phyloP scores from a whole-genome alignment of 37 sponge, comb jelly and placozoan species.

The Cliona cf. orientalis region DNA sequence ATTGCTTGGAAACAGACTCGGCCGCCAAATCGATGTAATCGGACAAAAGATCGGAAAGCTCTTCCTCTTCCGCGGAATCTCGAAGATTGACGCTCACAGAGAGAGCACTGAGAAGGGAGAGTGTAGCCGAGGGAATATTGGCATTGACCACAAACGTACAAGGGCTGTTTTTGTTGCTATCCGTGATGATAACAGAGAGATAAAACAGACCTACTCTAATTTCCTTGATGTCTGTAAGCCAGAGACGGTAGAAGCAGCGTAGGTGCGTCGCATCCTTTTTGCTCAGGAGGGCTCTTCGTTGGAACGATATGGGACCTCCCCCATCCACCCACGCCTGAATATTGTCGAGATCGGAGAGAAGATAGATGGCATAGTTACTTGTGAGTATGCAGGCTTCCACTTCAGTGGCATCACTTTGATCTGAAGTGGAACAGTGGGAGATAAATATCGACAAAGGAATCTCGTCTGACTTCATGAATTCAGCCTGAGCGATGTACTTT shows the following conservation, averaged over 20 bases:
- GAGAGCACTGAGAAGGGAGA: conserved; percentile 44
- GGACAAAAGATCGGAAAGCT: conserved; percentile 21
- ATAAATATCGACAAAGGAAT: conserved; percentile 33
- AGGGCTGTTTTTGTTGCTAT: not conserved
- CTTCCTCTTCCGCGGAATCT: conserved; percentile 35
- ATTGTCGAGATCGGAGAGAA: conserved; percentile 47
- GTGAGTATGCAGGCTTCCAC: conserved; percentile 50
- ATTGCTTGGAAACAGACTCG: not conserved
- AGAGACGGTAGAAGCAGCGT: conserved; percentile 57
- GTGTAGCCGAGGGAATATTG: conserved; percentile 12
- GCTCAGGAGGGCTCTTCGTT: conserved; percentile 26
- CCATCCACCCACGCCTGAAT: conserved; percentile 51
- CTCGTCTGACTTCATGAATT: conserved; percentile 60
- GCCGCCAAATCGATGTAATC: conserved; percentile 35
- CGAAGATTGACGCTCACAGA: conserved; percentile 15
- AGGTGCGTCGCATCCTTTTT: not conserved
- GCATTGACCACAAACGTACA: conserved; percentile 16
- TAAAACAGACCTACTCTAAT: conserved; percentile 48
- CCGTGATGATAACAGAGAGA: conserved; percentile 19
- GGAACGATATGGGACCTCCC: conserved; percentile 51
- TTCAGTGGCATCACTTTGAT: not conserved
- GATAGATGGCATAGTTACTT: conserved; percentile 65
- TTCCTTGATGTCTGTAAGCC: conserved; percentile 53
- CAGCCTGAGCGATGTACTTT: conserved; percentile 49
- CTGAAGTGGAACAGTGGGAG: conserved; percentile 24